Evolutionary conservation across 2,888 invertebrate species (phyloP).

Genomic region (Acrocyrtus sp.): DNA sequence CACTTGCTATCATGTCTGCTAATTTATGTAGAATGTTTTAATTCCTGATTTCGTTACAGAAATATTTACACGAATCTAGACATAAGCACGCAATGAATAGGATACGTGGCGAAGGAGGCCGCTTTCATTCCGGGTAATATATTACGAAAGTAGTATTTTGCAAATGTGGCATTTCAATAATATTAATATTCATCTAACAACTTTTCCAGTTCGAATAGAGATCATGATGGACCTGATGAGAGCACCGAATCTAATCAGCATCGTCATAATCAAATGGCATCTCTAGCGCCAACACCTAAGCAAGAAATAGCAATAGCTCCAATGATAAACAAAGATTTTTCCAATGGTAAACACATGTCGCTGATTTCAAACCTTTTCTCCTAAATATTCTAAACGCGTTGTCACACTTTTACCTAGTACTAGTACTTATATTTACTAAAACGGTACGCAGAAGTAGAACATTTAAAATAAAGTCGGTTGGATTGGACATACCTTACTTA

Average conservation of each 20-base stretch:
- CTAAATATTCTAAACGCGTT: too few species aligned
- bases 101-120: conserved; percentile 94
- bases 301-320: conserved; percentile 37
- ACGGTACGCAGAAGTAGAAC: too few species aligned
- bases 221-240: conserved; percentile 7
- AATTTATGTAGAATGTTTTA: not conserved
- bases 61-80: conserved; percentile 98
- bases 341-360: too few species aligned
- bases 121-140: conserved; percentile 83
- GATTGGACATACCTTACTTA: too few species aligned
- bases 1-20: not conserved
- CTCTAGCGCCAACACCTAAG: conserved; percentile 21
- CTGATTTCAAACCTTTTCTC: too few species aligned
- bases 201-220: conserved; percentile 21
- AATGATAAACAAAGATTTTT: too few species aligned
- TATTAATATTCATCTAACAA: not conserved
- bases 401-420: too few species aligned
- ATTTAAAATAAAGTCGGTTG: too few species aligned
- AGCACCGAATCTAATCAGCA: conserved; percentile 9
- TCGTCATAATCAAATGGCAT: conserved; percentile 10
- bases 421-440: too few species aligned
- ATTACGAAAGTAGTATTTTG: too few species aligned
- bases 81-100: conserved; percentile 98
- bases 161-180: too few species aligned
- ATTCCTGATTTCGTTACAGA: conserved; percentile 71